phyloP scores from a whole-genome alignment of 2,888 invertebrate genomes.

The Hypolimnas misippus region DNA sequence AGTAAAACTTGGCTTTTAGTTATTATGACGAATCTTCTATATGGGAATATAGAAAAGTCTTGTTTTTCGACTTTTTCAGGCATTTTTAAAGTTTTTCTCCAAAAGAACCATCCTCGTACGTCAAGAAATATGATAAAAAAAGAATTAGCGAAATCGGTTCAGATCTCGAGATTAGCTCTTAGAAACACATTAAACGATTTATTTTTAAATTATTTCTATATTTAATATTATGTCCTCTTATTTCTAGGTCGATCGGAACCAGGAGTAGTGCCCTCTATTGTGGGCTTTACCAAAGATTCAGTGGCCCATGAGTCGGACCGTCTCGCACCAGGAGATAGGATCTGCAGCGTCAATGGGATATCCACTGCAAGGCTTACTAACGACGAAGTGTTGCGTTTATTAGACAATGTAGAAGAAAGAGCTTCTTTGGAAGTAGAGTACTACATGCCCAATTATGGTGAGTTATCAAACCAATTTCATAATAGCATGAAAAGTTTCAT shows the following conservation, averaged over 20 bases:
- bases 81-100: no score
- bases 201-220: no score
- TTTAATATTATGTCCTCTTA: background rate
- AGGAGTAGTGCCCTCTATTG: slow-evolving; percentile 86
- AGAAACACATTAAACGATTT: no score
- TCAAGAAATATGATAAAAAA: no score
- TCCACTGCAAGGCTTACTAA: slow-evolving; percentile 89
- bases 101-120: no score
- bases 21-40: no score
- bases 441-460: slow-evolving; percentile 91
- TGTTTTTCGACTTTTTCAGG: no score
- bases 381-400: slow-evolving; percentile 89
- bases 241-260: slow-evolving; percentile 87
- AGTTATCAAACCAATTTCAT: slow-evolving; percentile 54
- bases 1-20: no score
- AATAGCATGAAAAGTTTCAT: background rate
- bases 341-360: slow-evolving; percentile 92
- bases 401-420: slow-evolving; percentile 89
- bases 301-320: slow-evolving; percentile 90
- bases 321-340: slow-evolving; percentile 90
- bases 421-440: slow-evolving; percentile 93
- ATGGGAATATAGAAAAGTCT: no score
- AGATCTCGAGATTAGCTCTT: no score
- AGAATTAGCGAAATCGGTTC: no score
- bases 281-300: slow-evolving; percentile 88